Evolutionary conservation across 2,888 invertebrate species (phyloP), one percentile per base, ranked within the genome.

Genomic region (Drosophila parthenogenetica): DNA sequence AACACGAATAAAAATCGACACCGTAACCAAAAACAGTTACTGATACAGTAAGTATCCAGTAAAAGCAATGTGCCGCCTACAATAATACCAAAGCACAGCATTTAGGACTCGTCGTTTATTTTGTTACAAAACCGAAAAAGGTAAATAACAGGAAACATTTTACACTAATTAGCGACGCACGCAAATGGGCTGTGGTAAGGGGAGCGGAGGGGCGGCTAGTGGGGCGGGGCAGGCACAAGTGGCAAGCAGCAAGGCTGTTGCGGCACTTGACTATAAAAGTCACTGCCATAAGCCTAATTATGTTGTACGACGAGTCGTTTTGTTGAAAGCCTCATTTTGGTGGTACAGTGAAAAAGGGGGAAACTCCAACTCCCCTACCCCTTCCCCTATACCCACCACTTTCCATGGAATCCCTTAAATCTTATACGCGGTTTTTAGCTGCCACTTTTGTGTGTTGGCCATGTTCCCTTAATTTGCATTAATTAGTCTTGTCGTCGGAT

Each of bases 71-170:
- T 19, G 16, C 59, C 58, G 35, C n/a, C 19, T 17, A 7, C 16
- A 22, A 29, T 3, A 17, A 74, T 73, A 79, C 77, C 73, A 81
- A 0, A 35, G 35, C 16, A n/a, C 5, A 46, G 5, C 22, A 57
- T 57, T 85, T 79, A 64, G 75, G 67, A 53, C 63, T 62, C 42
- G 67, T 71, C 65, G 77, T 74, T 82, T 70, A 77, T 79, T 79
- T 74, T 81, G 81, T 70, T 83, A 74, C 78, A 69, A 70, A 79
- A 73, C 80, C 83, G 69, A 85, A 87, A 86, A 79, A 86, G 87
- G 85, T 87, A 86, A 86, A 86, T 87, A 86, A 86, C 87, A 85
- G 85, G 85, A 86, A 86, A 86, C 85, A 87, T 86, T 86, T 86
- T 86, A 86, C 87, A 86, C 85, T 86, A 86, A 86, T 86, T 86